Conservation (phyloP, 2,888 invertebrate genomes). For the Dascillus cervinus region DNA sequence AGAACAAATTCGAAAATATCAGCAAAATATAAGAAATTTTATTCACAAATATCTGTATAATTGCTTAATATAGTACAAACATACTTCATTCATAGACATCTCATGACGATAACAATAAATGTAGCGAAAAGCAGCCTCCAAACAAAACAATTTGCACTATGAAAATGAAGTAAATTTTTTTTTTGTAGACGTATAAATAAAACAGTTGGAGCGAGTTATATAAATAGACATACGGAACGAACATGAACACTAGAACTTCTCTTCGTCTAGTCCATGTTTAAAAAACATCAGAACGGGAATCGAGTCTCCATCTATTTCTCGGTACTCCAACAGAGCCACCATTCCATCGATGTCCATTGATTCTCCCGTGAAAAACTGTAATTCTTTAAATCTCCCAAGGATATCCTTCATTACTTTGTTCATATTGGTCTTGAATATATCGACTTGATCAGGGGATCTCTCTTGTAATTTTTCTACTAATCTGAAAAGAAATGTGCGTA, state of each 20-base stretch:
- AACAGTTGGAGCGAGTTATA: background rate
- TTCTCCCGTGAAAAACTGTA: conserved; percentile 89
- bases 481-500: conserved; percentile 42
- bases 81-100: conserved; percentile 8
- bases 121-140: background rate
- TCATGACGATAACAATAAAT: background rate
- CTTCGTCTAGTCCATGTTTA: conserved; percentile 91
- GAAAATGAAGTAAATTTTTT: too few relatives aligned
- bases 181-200: background rate
- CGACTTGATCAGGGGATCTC: conserved; percentile 74
- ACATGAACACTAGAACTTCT: conserved; percentile 69
- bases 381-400: conserved; percentile 81
- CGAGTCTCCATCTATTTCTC: conserved; percentile 75
- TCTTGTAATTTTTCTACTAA: conserved; percentile 76
- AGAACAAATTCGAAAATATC: background rate
- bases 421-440: conserved; percentile 84
- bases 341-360: conserved; percentile 90
- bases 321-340: conserved; percentile 90
- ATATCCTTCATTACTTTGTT: conserved; percentile 92
- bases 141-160: background rate
- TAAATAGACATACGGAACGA: background rate
- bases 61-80: conserved; percentile 13
- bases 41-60: conserved; percentile 8
- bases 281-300: conserved; percentile 91
- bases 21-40: background rate